Conservation (phyloP, 2,797 vertebrate genomes). For the Cirrhinus molitorella region DNA sequence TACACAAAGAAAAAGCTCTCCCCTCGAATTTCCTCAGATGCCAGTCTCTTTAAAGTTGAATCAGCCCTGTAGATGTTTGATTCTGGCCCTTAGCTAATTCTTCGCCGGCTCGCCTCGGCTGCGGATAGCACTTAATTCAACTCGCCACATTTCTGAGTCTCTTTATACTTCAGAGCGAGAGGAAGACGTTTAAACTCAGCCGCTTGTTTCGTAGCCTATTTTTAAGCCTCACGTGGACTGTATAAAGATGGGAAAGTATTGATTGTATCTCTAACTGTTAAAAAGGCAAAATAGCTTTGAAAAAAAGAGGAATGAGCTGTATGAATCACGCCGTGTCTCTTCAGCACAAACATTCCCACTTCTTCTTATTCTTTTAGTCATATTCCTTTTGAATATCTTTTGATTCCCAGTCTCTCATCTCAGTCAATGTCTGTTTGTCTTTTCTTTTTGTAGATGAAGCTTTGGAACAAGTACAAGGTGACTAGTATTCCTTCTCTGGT, state of each 20-base stretch:
- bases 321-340: not conserved
- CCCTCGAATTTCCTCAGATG: conserved; percentile 56
- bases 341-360: not conserved
- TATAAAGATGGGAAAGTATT: conserved; percentile 21
- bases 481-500: conserved; percentile 98
- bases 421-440: not conserved
- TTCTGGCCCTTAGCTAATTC: conserved; percentile 63
- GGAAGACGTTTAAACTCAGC: conserved; percentile 32
- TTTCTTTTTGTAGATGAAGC: conserved; percentile 86
- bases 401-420: conserved; percentile 31
- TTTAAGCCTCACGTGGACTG: conserved; percentile 31
- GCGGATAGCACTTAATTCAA: conserved; percentile 55
- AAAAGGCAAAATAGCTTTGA: not conserved
- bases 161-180: conserved; percentile 60
- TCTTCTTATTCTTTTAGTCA: conserved; percentile 30
- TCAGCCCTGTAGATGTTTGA: conserved; percentile 63
- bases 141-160: conserved; percentile 55
- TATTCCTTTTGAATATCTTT: conserved; percentile 27
- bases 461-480: conserved; percentile 99
- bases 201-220: conserved; percentile 47
- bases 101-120: conserved; percentile 54
- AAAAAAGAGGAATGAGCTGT: not conserved
- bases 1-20: conserved; percentile 3
- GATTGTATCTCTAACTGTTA: conserved; percentile 25
- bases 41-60: conserved; percentile 65